Percentiles rank a stretch among this genome's conserved stretches.
Conservation (phyloP, 2,888 invertebrate genomes). For the Linnaemya vulpina region DNA sequence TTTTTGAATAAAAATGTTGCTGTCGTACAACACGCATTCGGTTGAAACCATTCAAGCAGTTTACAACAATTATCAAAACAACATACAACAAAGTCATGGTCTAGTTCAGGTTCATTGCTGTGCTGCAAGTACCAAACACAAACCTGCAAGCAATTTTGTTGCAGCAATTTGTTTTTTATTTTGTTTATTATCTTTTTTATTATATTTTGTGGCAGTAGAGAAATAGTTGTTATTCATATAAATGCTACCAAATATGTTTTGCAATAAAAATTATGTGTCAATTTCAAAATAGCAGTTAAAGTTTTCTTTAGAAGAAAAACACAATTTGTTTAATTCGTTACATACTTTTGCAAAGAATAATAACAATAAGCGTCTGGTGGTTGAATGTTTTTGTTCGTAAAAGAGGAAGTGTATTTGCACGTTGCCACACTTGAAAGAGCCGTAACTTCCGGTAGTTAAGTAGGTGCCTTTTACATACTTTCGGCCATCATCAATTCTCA, state of each 20-base stretch:
- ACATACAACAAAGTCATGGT: conserved; percentile 69
- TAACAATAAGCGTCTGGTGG: conserved; percentile 19
- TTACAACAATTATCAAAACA: conserved; percentile 51
- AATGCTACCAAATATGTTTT: not conserved
- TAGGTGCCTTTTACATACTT: not conserved
- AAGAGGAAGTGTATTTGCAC: not conserved
- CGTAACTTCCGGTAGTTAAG: conserved; percentile 66
- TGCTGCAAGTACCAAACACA: conserved; percentile 18
- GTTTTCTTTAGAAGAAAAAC: conserved; percentile 19
- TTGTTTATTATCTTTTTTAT: not conserved
- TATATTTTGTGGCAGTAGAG: not conserved
- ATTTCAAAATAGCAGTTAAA: not conserved
- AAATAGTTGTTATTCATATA: too few species aligned
- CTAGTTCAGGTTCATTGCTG: conserved; percentile 72
- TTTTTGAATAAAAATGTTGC: conserved; percentile 32
- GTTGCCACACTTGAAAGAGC: conserved; percentile 39
- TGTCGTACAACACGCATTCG: conserved; percentile 61
- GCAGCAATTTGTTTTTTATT: not conserved
- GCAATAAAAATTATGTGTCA: conserved; percentile 10
- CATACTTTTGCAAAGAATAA: conserved; percentile 34
- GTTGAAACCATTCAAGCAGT: conserved; percentile 68
- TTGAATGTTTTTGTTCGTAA: not conserved
- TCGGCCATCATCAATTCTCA: conserved; percentile 15
- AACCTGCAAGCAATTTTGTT: conserved; percentile 20
- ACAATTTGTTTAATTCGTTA: conserved; percentile 44